Base-by-base conservation (phyloP, 2,113 vertebrate species). In the Rhea pennata region DNA sequence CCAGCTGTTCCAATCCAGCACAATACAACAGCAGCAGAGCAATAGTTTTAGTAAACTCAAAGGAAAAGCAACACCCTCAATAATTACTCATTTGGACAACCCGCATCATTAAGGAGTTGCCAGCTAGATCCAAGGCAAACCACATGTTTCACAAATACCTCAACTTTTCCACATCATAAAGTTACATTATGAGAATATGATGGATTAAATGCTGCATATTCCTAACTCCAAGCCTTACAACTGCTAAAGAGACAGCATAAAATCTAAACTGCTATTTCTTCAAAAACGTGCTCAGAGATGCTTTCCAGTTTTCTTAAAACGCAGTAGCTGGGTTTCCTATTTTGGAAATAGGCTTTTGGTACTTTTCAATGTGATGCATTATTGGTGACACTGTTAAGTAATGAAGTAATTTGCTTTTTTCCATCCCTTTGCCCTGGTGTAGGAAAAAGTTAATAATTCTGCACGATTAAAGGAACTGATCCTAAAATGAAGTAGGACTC, bases 381-480 rank as follows among this genome's bases (percentile, higher is more conserved):
- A 73, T 27, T 85, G 62, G 58, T 91, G 74, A 93, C 67, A 83
- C 36, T 0, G 0, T 23, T 23, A 83, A 79, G 87, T 80, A 94
- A 78, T 27, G 33, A 87, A 92, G 84, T 74, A 58, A 96, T 95
- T 93, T 95, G 64, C 54, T 64, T 95, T 77, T 92, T 89, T 54
- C 59, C n/a, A 70, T 85, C 48, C 73, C 71, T 93, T 91, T 93
- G 88, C 58, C 65, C 48, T 66, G 58, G 50, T 44, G 84, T 20
- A 46, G 61, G 40, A 74, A 93, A 58, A 70, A 3, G 24, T 36
- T 78, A 88, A 91, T 96, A 94, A 91, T 95, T 95, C 74, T 79
- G 14, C 62, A 88, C 93, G 91, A 96, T 95, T 90, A 91, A 92
- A 94, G 72, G 70, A 95, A 92, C 67, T 50, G 91, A 85, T 91